Base-by-base conservation (phyloP, 2,888 invertebrate genomes). In the Philereme vetulata region DNA sequence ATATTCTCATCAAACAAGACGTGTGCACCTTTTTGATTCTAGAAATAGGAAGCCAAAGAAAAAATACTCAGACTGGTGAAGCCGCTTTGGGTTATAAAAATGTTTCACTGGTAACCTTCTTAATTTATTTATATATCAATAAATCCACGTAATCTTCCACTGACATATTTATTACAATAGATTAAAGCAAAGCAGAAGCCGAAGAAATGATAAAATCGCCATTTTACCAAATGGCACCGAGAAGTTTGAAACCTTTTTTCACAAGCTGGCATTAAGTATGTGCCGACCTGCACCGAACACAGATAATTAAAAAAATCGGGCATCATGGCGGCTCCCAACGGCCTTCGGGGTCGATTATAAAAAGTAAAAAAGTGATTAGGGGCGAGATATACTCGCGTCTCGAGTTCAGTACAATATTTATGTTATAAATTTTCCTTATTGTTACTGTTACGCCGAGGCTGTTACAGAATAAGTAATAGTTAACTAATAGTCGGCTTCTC, bases 291-390 rank as follows among this genome's bases (percentile, higher is more conserved):
- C 52, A 56, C 62, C 62, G 51, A 48, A 32, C 51, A 44, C 49
- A 62, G 66, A 82, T 88, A 86, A 85, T 84, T 82, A 84, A 86
- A 88, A 84, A 85, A 80, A 79, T 74, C 72, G 68, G 66, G 64
- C 85, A 89, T 78, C 72, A 88, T 88, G 88, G 88, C 88, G 82
- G 88, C 78, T 71, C 68, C 81, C 81, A 84, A 81, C 81, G 81
- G 84, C 85, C 76, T 67, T 67, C 60, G 66, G 61, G 63, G 59
- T 65, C 60, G 64, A 62, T 62, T 62, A 65, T 63, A 76, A 79
- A 80, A 79, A 81, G 80, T 75, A 77, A 83, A 83, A 84, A 84
- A 85, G 50, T 40, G 10, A 57, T 62, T 57, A 51, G 32, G 44
- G 6, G 55, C 4, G 55, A 51, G 51, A 11, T 10, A 9, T 21